A percentile compares a stretch with the other conserved stretches of the same genome.
Evolutionary conservation across 2,888 invertebrate genomes (phyloP).

Genomic region (Calliopum simillimum): DNA sequence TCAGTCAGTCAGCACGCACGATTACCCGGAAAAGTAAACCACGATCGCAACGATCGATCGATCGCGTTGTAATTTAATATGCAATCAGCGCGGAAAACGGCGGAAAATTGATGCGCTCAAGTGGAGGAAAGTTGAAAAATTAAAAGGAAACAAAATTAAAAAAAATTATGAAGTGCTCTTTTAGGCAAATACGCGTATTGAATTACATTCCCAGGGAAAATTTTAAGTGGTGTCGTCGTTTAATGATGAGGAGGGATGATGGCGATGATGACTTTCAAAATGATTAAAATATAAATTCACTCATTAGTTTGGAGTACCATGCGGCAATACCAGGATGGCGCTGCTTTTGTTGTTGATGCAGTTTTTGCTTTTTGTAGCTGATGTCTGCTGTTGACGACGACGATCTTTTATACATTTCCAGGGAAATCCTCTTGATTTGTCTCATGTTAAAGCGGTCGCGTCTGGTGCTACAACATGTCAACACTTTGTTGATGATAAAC

Average conservation of each 20-base stretch:
- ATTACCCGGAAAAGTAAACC: conserved; percentile 9
- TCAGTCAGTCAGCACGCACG: no score
- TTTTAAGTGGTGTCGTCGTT: not conserved
- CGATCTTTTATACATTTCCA: conserved; percentile 13
- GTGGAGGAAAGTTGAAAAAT: not conserved
- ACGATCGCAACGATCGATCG: not conserved
- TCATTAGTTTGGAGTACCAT: conserved; percentile 5
- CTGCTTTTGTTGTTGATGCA: no score
- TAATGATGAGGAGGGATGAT: not conserved
- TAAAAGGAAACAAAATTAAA: conserved; percentile 11
- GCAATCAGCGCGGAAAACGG: conserved; percentile 12
- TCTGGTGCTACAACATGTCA: not conserved
- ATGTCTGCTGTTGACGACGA: conserved; percentile 14
- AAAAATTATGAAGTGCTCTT: conserved; percentile 23
- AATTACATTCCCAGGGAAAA: conserved; percentile 38
- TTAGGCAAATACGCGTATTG: conserved; percentile 41
- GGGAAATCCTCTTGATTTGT: conserved; percentile 17
- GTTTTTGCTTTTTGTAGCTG: conserved; percentile 6
- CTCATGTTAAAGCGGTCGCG: no score
- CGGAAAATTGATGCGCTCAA: not conserved
- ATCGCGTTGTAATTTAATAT: conserved; percentile 22
- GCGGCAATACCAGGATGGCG: conserved; percentile 11
- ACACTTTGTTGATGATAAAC: not conserved
- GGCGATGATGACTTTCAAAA: not conserved
- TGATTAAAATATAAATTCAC: conserved; percentile 8